Conservation (phyloP, 1,140 invertebrate species). For the Heliconius nattereri region DNA sequence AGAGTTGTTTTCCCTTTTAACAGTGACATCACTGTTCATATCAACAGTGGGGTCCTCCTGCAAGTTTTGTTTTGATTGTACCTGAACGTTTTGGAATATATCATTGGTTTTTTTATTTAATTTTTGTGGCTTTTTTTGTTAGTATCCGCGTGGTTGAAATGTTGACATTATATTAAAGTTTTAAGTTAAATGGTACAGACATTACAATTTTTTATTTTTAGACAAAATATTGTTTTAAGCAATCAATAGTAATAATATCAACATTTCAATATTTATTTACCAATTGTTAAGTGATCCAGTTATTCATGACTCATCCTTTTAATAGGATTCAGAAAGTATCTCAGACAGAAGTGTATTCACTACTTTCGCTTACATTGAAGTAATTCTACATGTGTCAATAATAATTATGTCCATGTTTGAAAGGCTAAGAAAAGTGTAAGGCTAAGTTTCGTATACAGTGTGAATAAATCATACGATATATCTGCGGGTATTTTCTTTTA, state of each 20-base stretch:
- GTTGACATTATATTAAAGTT: background rate
- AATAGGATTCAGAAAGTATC: background rate
- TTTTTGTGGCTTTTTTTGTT: background rate
- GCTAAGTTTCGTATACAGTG: background rate
- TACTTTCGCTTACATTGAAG: background rate
- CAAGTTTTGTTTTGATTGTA: conserved; percentile 33
- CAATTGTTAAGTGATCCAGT: too few species aligned
- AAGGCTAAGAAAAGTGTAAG: background rate
- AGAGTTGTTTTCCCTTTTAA: conserved; percentile 69
- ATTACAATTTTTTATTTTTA: background rate
- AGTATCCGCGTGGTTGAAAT: background rate
- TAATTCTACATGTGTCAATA: background rate
- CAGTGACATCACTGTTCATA: conserved; percentile 53
- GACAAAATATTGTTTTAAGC: too few species aligned
- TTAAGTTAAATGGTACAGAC: background rate
- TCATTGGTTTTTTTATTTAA: conserved; percentile 1
- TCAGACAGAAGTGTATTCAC: background rate
- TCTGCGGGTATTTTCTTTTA: background rate
- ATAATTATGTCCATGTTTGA: background rate
- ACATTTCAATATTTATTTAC: too few species aligned
- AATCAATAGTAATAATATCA: too few species aligned
- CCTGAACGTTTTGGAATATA: conserved; percentile 23
- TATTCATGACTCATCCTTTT: too few species aligned
- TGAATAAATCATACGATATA: background rate
- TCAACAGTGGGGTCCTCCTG: conserved; percentile 75